Percentiles rank a stretch among this genome's conserved stretches.
Conservation (phyloP, 2,888 invertebrate species). For the Hipparchia semele region DNA sequence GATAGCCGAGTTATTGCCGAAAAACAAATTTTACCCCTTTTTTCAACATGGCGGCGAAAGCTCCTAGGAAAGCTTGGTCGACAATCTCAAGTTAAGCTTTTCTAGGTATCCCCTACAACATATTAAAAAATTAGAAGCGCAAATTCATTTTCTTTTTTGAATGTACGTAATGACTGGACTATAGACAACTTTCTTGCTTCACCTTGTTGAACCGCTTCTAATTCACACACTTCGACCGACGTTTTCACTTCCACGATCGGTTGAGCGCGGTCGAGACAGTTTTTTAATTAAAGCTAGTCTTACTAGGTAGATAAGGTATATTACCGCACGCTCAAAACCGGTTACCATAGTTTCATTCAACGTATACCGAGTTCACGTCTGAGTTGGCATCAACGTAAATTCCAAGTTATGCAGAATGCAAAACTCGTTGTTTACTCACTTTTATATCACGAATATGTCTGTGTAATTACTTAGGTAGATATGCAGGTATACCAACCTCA, state of each 20-base stretch:
- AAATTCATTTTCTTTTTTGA: too few relatives aligned
- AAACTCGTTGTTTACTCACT: background rate
- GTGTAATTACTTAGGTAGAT: background rate
- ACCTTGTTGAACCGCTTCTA: slow-evolving; percentile 31
- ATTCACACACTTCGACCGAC: slow-evolving; percentile 29
- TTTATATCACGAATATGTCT: background rate
- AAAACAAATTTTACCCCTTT: too few relatives aligned
- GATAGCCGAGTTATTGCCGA: too few relatives aligned
- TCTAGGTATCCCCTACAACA: too few relatives aligned
- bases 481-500: too few relatives aligned
- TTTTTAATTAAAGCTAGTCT: slow-evolving; percentile 18
- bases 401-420: slow-evolving; percentile 12
- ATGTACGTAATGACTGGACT: too few relatives aligned
- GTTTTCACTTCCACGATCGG: slow-evolving; percentile 32
- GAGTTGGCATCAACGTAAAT: slow-evolving; percentile 8
- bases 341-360: slow-evolving; percentile 16
- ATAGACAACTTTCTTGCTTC: slow-evolving; percentile 32
- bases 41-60: too few relatives aligned
- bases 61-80: too few relatives aligned
- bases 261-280: slow-evolving; percentile 13
- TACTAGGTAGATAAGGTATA: background rate
- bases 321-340: background rate
- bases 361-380: slow-evolving; percentile 11
- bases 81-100: too few relatives aligned
- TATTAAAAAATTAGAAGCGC: too few relatives aligned